These are phyloP conservation scores for Corvus cornix DNA, from an alignment of 2,113 vertebrate species.

Conservation along the genomic window DNA sequence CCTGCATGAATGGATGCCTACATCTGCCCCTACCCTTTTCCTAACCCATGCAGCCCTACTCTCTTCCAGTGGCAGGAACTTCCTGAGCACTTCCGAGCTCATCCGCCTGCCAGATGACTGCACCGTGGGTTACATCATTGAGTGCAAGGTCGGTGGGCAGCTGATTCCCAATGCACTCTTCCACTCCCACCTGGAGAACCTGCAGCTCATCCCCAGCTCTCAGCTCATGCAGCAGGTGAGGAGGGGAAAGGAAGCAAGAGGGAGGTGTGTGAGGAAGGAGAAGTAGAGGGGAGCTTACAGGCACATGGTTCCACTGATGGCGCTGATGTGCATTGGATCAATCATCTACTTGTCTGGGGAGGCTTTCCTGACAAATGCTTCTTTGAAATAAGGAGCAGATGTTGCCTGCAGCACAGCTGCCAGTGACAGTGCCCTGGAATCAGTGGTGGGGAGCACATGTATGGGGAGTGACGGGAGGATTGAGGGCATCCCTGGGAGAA, in stretches of 20 bases:
- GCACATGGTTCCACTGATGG: background rate
- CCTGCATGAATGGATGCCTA: background rate
- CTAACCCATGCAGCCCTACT: background rate
- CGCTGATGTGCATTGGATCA: background rate
- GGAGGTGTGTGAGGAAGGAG: background rate
- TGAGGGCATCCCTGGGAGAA: background rate
- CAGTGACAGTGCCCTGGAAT: background rate
- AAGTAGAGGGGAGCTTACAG: background rate
- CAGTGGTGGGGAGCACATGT: background rate
- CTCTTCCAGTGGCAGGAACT: conserved; percentile 76
- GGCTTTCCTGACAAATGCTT: background rate
- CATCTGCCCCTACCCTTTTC: background rate
- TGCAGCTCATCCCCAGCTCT: conserved; percentile 77
- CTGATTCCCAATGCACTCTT: conserved; percentile 84
- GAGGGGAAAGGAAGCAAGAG: background rate
- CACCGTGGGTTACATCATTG: conserved; percentile 90
- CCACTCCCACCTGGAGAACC: conserved; percentile 92
- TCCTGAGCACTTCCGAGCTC: conserved; percentile 80
- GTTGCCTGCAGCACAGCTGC: background rate
- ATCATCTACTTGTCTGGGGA: background rate
- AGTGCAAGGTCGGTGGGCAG: conserved; percentile 78
- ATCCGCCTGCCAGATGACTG: conserved; percentile 92
- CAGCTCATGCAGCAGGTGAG: conserved; percentile 77
- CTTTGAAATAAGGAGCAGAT: background rate
- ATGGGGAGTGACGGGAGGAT: background rate